These are phyloP conservation scores for Furnarius figulus DNA, from an alignment of 2,113 vertebrate genomes.

Conservation along the genomic window DNA sequence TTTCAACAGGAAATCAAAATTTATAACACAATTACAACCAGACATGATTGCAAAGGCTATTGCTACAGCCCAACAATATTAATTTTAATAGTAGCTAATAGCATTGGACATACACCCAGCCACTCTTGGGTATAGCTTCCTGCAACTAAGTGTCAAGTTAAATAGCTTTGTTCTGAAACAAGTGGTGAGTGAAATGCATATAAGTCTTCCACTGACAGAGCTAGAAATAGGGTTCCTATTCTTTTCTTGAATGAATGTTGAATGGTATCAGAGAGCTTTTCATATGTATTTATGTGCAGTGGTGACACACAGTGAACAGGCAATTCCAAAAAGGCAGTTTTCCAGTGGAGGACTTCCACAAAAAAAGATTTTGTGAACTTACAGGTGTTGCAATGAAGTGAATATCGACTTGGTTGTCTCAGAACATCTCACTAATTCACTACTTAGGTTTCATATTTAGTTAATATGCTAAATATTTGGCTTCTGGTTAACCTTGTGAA, in stretches of 20 bases:
- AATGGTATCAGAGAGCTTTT: not conserved
- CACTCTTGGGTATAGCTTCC: not conserved
- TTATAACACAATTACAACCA: not conserved
- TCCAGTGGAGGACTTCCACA: not conserved
- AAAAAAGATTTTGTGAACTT: not conserved
- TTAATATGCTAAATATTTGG: not conserved
- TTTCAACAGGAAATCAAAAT: conserved; percentile 7
- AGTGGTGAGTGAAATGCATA: not conserved
- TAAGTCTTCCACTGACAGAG: conserved; percentile 14
- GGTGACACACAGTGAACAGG: not conserved
- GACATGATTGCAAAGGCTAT: not conserved
- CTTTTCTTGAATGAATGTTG: not conserved
- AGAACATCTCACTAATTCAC: not conserved
- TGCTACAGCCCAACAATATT: not conserved
- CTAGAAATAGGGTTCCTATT: conserved; percentile 5
- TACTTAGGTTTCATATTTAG: not conserved
- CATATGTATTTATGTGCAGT: not conserved
- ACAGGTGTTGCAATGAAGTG: not conserved
- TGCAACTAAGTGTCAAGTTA: conserved; percentile 3
- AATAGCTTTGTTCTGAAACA: not conserved
- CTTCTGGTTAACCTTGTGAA: not conserved
- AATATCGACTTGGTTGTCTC: not conserved
- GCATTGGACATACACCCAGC: not conserved
- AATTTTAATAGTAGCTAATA: conserved; percentile 13
- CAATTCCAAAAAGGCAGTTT: not conserved